Evolutionary conservation across 2,113 vertebrate genomes (phyloP).

Genomic region (Poeciliopsis turrubarensis): DNA sequence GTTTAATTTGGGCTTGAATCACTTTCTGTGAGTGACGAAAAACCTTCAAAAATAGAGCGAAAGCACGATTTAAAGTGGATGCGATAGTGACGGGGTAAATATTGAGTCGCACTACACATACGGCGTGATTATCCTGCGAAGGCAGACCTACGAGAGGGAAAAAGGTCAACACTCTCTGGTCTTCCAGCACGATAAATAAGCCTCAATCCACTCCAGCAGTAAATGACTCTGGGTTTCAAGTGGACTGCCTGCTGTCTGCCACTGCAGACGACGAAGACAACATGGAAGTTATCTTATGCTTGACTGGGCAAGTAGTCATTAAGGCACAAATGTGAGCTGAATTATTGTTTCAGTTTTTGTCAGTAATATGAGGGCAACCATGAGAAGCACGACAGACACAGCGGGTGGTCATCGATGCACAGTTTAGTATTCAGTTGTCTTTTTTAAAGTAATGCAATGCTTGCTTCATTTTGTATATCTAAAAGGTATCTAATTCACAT

Average conservation of each 20-base stretch:
- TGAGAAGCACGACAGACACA: slow-evolving; percentile 28
- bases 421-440: slow-evolving; percentile 5
- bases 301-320: slow-evolving; percentile 49
- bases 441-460: slow-evolving; percentile 21
- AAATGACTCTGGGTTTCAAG: slow-evolving; percentile 22
- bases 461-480: slow-evolving; percentile 4
- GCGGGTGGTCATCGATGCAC: slow-evolving; percentile 3
- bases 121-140: slow-evolving; percentile 37
- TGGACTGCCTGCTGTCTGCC: slow-evolving; percentile 25
- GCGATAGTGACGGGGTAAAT: slow-evolving; percentile 22
- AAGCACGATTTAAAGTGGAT: slow-evolving; percentile 38
- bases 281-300: slow-evolving; percentile 27
- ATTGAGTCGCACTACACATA: slow-evolving; percentile 31
- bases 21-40: neutral
- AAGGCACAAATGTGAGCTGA: slow-evolving; percentile 48
- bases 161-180: slow-evolving; percentile 62
- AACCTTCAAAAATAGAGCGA: slow-evolving; percentile 3
- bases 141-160: slow-evolving; percentile 21
- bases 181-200: slow-evolving; percentile 48
- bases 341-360: slow-evolving; percentile 48
- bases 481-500: slow-evolving; percentile 18
- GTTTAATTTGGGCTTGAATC: neutral
- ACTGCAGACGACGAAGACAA: slow-evolving; percentile 17
- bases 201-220: slow-evolving; percentile 7
- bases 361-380: slow-evolving; percentile 31